Evolutionary conservation across 2,797 vertebrate genomes (phyloP), one percentile per base, ranked within the genome.

Genomic region (Parotocinclus haroldoi): DNA sequence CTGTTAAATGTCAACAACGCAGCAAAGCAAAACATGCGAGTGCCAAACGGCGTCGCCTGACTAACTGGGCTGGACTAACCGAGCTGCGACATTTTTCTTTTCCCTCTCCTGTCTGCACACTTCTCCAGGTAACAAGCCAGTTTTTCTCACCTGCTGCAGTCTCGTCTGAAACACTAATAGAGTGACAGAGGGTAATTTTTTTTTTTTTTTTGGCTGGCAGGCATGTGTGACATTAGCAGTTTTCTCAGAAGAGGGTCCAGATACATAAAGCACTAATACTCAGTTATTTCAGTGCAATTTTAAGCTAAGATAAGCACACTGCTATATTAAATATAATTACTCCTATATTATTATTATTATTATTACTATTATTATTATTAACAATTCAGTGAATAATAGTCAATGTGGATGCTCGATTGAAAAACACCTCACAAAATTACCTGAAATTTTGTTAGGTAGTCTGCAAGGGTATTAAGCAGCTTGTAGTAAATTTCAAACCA

Each of bases 401-500:
- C n/a, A n/a, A n/a, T 42, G 1, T 9, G 40, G 40, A 11, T 42
- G 10, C 9, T 42, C 27, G 27, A 42, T 42, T 42, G 10, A 42
- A 42, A 42, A 42, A 1, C 8, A 42, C 8, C 14, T 50, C 13
- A 50, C n/a, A 4, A 58, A 69, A 72, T 91, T 92, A 97, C 96
- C 95, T 98, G 92, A 74, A 94, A 92, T 90, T 97, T 98, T 67
- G 81, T 85, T 82, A 97, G 88, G 86, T 97, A 96, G 89, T 99
- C 96, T 82, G 96, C 94, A 80, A 99, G 85, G 7, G 95, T 97
- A 76, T 99, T 99, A 59, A 98, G 89, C 81, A 98, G 90, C 86
- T 98, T 99, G 89, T 99, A 99, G 89, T 94, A 99, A 10, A 98
- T 94, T 71, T 99, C 96, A 82, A 98, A 99, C 96, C 96, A 99